Base-by-base conservation (phyloP, 2,888 invertebrate species). In the Eupithecia subumbrata region DNA sequence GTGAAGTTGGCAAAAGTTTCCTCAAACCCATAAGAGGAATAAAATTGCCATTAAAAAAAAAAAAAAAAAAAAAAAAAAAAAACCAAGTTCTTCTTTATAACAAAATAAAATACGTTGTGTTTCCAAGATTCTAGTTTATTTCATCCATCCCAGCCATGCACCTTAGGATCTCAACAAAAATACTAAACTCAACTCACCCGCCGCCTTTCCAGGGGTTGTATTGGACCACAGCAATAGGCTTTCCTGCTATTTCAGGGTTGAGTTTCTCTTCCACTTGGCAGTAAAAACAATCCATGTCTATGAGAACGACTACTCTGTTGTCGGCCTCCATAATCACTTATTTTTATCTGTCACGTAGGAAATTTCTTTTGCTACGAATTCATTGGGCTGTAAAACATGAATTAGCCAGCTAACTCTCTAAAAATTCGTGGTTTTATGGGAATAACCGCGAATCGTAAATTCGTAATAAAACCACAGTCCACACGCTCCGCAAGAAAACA, bases 201-300 rank as follows among this genome's bases (percentile, higher is more conserved):
- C 99, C 99, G 56, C 98, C 98, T 90, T 97, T 96, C 97, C 98
- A 99, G 3, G 97, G 96, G 89, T 98, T 99, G 87, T 99, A 99
- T 89, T 99, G 99, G 0, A 99, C 99, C 7, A 99, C 99, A 73
- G 98, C 99, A 78, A 99, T 96, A 0, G 99, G 99, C 92, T 98
- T 97, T 70, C 98, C 99, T 89, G 95, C 95, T 80, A 98, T 94
- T 76, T 96, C 94, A 0, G 99, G 98, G 87, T 98, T 95, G n/a
- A 98, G 92, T 88, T 98, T 97, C 86, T 98, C 98, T 93, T 99
- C 99, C 2, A 99, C 99, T 96, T 99, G 99, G 85, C 99, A 99
- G 91, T 99, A 99, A 93, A 99, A 99, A 92, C 99, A 99, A 90
- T 99, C 99, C 99, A 99, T 99, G 89, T 99, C 99, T 71, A 99